Evolutionary conservation across 1,140 invertebrate species (phyloP).

Genomic region (Lepidurus apus): DNA sequence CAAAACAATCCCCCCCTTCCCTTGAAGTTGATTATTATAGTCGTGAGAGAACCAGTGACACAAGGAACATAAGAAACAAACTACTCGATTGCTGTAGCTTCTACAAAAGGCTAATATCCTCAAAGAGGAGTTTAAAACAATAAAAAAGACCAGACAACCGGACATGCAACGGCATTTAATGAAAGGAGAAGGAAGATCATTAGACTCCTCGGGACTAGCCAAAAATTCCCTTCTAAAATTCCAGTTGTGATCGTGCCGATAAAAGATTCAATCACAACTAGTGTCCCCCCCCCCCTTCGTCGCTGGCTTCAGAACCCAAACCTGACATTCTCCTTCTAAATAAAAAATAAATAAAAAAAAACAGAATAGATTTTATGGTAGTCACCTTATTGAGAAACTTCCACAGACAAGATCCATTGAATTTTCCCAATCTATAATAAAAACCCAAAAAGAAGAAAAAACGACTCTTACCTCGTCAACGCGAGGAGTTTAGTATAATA

Average conservation of each 20-base stretch:
- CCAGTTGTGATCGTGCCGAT: conserved; percentile 2
- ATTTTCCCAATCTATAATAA: background rate
- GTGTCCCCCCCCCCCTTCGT: background rate
- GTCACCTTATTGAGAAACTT: conserved; percentile 19
- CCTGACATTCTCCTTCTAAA: background rate
- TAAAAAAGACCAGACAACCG: background rate
- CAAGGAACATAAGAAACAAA: background rate
- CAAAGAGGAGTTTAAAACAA: background rate
- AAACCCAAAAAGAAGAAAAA: background rate
- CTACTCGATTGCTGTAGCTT: background rate
- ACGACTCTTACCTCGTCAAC: background rate
- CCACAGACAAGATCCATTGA: background rate
- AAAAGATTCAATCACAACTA: conserved; percentile 15
- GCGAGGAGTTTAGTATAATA: background rate
- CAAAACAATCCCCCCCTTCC: too few relatives aligned
- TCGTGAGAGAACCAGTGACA: background rate
- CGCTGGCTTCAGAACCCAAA: background rate
- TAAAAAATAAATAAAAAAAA: background rate
- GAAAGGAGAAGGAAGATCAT: conserved; percentile 1
- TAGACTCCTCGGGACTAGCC: background rate
- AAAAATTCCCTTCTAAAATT: conserved; percentile 8
- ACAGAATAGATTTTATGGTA: background rate
- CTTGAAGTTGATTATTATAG: background rate
- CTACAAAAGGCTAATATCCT: background rate
- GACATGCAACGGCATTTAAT: conserved; percentile 11